Evolutionary conservation across 2,888 invertebrate species (phyloP).

Genomic region (Penaeus monodon): DNA sequence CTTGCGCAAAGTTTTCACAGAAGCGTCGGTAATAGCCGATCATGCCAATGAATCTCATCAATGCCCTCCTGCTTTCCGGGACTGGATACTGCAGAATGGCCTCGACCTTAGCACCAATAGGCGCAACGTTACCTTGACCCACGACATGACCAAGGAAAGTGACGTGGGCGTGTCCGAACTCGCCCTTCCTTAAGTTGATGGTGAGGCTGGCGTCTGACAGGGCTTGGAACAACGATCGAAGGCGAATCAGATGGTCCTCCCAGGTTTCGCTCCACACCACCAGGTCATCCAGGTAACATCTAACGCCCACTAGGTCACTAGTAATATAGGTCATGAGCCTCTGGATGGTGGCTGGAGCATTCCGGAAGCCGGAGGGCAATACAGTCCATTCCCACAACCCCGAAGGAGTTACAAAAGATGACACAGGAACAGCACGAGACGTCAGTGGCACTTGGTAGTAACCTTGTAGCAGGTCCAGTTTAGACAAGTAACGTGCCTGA

Average conservation of each 20-base stretch:
- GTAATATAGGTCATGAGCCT: background rate
- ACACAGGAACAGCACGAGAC: background rate
- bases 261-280: slow-evolving; percentile 9
- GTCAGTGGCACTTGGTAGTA: slow-evolving; percentile 6
- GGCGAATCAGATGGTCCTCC: slow-evolving; percentile 10
- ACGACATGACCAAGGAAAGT: slow-evolving; percentile 17
- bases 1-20: background rate
- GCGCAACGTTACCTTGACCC: slow-evolving; percentile 4
- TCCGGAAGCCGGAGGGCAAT: background rate
- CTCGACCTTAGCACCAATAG: background rate
- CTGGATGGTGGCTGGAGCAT: no score
- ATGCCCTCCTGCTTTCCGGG: background rate
- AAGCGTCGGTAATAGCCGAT: slow-evolving; percentile 19
- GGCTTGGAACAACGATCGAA: background rate
- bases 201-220: background rate
- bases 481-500: background rate
- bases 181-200: background rate
- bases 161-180: slow-evolving; percentile 24
- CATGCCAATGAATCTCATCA: slow-evolving; percentile 25
- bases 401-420: background rate
- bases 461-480: slow-evolving; percentile 1
- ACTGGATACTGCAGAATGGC: slow-evolving; percentile 1
- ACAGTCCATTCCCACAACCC: slow-evolving; percentile 14
- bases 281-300: slow-evolving; percentile 21
- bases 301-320: background rate